Conservation (phyloP, 2,888 invertebrate species). For the Meta bourneti region DNA sequence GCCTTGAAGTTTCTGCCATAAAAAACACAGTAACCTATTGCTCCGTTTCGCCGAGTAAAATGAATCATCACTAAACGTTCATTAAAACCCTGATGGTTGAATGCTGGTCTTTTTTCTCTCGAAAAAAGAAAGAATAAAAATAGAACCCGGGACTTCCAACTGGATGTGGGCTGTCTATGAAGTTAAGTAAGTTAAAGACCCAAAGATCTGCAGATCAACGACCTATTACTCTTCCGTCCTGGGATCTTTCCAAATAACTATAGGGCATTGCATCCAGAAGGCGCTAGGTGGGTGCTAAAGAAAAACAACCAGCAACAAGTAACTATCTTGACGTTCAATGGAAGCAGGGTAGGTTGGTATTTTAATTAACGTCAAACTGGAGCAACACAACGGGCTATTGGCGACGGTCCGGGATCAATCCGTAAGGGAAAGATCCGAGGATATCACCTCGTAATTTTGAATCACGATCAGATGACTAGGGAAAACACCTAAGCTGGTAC, state of each 20-base stretch:
- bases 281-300: too few relatives aligned
- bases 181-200: neutral
- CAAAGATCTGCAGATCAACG: conserved; percentile 43
- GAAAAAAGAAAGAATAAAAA: neutral
- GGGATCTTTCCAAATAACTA: conserved; percentile 26
- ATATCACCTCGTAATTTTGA: too few relatives aligned
- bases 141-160: neutral
- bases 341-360: too few relatives aligned
- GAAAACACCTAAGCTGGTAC: too few relatives aligned
- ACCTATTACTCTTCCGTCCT: conserved; percentile 19
- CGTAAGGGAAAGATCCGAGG: too few relatives aligned
- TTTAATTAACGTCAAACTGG: too few relatives aligned
- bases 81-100: conserved; percentile 6
- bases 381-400: too few relatives aligned
- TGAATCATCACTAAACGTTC: conserved; percentile 38
- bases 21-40: conserved; percentile 50
- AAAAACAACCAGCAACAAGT: too few relatives aligned
- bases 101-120: conserved; percentile 7
- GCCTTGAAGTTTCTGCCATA: conserved; percentile 40
- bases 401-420: too few relatives aligned
- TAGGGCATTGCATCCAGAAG: neutral
- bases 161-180: neutral
- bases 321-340: too few relatives aligned
- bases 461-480: too few relatives aligned
- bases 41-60: conserved; percentile 17